Conservation (phyloP, 23 tunicate species). For the Styela clava region DNA sequence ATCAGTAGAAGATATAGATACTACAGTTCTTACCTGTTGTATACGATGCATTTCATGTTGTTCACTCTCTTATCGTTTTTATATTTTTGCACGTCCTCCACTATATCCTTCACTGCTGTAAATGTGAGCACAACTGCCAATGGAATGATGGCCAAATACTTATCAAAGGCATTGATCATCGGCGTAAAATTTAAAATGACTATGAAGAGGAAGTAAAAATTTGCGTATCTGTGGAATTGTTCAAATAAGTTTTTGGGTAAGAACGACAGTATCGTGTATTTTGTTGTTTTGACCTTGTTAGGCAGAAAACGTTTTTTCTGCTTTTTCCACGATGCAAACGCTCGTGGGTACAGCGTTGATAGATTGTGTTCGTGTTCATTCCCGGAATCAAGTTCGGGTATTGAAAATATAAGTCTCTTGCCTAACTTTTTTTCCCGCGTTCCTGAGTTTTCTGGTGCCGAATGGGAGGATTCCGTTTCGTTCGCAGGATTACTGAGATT, state of each 20-base stretch:
- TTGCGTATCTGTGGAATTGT: conserved; percentile 94
- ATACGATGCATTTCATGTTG: conserved; percentile 12
- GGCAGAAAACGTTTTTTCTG: not conserved
- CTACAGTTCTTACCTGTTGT: conserved; percentile 2
- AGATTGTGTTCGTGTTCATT: not conserved
- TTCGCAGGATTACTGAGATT: too few species aligned
- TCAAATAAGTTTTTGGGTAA: conserved; percentile 80
- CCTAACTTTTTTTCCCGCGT: not conserved
- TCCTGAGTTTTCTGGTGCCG: not conserved
- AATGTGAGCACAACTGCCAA: conserved; percentile 52
- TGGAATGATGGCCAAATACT: conserved; percentile 72
- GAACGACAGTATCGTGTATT: conserved; percentile 79
- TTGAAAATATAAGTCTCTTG: not conserved
- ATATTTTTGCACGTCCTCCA: conserved; percentile 58
- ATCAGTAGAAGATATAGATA: too few species aligned
- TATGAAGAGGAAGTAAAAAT: conserved; percentile 76
- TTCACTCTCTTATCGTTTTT: conserved; percentile 54
- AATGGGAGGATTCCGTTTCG: not conserved
- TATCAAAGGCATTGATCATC: conserved; percentile 60
- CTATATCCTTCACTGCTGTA: conserved; percentile 77
- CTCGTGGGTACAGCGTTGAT: not conserved
- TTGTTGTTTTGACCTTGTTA: conserved; percentile 81
- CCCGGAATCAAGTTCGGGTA: not conserved
- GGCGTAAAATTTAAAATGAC: conserved; percentile 75
- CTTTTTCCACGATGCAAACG: not conserved